Evolutionary conservation across 2,888 invertebrate species (phyloP), one percentile per base, ranked within the genome.

Genomic region (Teleiodes luculella): DNA sequence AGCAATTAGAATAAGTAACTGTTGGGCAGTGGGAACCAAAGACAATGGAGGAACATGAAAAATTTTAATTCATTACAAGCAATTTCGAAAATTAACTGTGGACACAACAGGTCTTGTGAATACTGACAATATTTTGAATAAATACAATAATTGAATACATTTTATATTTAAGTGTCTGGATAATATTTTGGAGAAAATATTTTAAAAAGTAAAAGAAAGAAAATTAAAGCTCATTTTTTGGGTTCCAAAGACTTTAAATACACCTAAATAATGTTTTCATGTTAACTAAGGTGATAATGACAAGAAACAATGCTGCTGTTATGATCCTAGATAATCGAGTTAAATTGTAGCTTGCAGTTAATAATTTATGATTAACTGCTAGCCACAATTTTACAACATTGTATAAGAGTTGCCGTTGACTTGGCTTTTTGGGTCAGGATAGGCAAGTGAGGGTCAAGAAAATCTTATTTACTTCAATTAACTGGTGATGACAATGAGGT

Each of bases 1-100:
- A 70, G 73, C 78, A 85, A 85, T 86, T 80, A 85, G 74, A 78
- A 76, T 76, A 78, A 72, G 65, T 79, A 79, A 78, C 80, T 71
- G 76, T 80, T 76, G 82, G 81, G 69, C 80, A 86, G 83, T 86
- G 85, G 76, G 86, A 87, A 86, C 66, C 55, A 28, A 59, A 68
- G 70, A 86, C 86, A 86, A 86, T 86, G 65, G 79, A 33, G 65
- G 66, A 74, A 67, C 47, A 35, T 39, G 72, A 62, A 73, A 72
- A 61, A 11, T 33, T 64, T 67, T 66, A 74, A 73, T 76, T 75
- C 70, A 71, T 73, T 78, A 5, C 33, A 73, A 78, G 75, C 71
- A 77, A 76, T 82, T 80, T 81, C 77, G 78, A 77, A 73, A 69
- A 68, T 75, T 68, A 67, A 58, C 64, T 63, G 57, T 66, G 66